Conservation (phyloP, 1,140 invertebrate genomes). For the Papilio helenus region DNA sequence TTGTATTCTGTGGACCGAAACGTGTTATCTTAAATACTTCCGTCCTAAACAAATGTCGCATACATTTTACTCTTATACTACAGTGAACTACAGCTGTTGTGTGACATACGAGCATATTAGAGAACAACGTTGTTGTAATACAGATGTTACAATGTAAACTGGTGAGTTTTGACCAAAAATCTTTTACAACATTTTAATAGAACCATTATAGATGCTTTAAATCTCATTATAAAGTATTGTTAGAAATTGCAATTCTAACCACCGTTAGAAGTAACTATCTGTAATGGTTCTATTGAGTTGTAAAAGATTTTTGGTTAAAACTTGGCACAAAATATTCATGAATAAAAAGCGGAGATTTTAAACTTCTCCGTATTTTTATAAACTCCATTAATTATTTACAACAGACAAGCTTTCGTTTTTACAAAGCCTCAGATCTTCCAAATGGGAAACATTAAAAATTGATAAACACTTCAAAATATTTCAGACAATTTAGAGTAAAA, state of each 20-base stretch:
- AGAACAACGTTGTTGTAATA: no score
- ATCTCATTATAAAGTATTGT: no score
- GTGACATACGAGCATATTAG: no score
- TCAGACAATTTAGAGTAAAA: neutral
- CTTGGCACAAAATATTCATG: neutral
- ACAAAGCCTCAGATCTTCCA: neutral
- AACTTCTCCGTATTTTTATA: neutral
- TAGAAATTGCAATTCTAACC: no score
- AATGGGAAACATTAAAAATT: neutral
- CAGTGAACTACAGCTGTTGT: no score
- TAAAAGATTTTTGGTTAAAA: neutral
- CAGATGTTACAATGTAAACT: no score
- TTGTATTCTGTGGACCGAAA: neutral
- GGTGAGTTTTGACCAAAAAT: no score
- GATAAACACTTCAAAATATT: neutral
- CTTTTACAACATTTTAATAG: no score
- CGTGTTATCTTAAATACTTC: conserved; percentile 27
- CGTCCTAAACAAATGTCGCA: conserved; percentile 3
- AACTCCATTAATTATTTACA: neutral
- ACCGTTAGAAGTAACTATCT: no score
- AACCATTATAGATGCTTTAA: no score
- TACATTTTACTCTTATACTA: neutral
- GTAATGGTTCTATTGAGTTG: no score
- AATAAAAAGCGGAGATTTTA: neutral
- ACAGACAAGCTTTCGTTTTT: neutral